Evolutionary conservation across 2,113 vertebrate species (phyloP).

Genomic region (Barnardius zonarius): DNA sequence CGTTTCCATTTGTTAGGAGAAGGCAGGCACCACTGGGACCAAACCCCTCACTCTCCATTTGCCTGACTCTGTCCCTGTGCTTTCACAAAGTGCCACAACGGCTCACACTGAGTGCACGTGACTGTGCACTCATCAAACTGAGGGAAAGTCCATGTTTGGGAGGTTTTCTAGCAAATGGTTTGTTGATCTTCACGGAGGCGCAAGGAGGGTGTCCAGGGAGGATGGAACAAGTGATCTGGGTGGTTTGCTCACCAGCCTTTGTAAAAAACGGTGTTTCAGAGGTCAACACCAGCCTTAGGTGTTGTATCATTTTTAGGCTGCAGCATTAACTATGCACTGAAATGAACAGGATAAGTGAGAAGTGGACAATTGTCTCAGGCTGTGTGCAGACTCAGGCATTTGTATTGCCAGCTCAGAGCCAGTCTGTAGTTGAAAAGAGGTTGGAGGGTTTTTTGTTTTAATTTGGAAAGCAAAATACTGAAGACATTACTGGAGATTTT

Average conservation of each 20-base stretch:
- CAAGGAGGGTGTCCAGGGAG: neutral
- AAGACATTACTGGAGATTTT: neutral
- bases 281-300: neutral
- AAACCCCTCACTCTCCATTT: neutral
- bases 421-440: neutral
- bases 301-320: neutral
- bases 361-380: neutral
- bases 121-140: neutral
- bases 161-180: neutral
- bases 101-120: rapidly evolving
- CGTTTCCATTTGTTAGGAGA: neutral
- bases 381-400: neutral
- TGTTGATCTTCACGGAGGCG: neutral
- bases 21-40: neutral
- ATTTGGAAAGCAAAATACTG: neutral
- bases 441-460: neutral
- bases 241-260: neutral
- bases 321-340: neutral
- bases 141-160: neutral
- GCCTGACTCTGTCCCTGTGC: neutral
- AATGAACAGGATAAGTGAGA: neutral
- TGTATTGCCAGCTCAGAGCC: neutral
- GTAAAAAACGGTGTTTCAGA: neutral
- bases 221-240: neutral
- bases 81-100: neutral